Evolutionary conservation across 2,888 invertebrate species (phyloP).

Genomic region (Amphipyra berbera): DNA sequence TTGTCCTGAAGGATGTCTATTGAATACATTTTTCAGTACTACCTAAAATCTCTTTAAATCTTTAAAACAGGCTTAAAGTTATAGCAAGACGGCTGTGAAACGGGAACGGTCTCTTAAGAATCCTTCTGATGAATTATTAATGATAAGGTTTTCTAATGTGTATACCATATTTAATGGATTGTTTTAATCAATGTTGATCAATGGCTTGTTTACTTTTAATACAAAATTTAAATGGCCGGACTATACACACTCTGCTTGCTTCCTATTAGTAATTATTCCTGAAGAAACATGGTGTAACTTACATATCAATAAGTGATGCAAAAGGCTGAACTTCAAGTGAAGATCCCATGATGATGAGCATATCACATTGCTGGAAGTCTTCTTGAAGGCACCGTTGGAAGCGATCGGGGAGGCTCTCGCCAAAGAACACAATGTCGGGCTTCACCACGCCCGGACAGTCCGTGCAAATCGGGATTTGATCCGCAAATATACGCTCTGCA

Average conservation of each 20-base stretch:
- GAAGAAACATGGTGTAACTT: slow-evolving; percentile 55
- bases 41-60: no score
- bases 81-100: no score
- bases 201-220: no score
- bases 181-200: no score
- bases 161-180: no score
- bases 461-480: slow-evolving; percentile 94
- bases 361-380: slow-evolving; percentile 96
- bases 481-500: slow-evolving; percentile 92
- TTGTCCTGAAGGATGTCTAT: no score
- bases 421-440: slow-evolving; percentile 99
- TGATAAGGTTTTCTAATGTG: no score
- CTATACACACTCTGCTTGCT: neutral
- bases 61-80: no score
- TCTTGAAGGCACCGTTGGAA: slow-evolving; percentile 92
- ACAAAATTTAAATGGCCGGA: no score
- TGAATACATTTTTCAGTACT: no score
- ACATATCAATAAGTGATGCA: slow-evolving; percentile 96
- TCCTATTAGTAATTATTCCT: neutral
- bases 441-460: slow-evolving; percentile 95
- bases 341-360: slow-evolving; percentile 98
- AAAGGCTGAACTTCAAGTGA: slow-evolving; percentile 98
- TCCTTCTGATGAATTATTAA: no score
- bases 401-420: slow-evolving; percentile 95
- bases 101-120: no score